Conservation (phyloP, 1,140 invertebrate genomes). For the Ceratoteleas bidentatus region DNA sequence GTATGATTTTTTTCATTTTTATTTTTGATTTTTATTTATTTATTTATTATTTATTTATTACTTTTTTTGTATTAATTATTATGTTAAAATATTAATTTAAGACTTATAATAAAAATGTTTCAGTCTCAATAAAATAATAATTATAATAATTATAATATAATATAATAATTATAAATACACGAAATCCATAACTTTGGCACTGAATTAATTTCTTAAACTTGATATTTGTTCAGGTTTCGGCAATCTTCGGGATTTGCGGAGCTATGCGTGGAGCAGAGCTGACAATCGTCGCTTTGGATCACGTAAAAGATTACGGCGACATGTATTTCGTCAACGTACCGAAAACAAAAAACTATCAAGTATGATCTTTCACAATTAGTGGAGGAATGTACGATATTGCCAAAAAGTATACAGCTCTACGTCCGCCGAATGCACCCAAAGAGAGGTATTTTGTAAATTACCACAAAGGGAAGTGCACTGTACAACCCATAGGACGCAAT, state of each 20-base stretch:
- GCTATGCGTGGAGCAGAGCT: conserved; percentile 16
- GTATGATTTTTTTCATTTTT: no score
- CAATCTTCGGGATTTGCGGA: conserved; percentile 18
- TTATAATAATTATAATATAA: no score
- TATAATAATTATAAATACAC: not conserved
- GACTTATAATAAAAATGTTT: no score
- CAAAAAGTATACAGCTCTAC: conserved; percentile 23
- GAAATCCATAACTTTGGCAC: not conserved
- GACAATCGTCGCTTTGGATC: conserved; percentile 5
- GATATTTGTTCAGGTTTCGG: conserved; percentile 7
- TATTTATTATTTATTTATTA: no score
- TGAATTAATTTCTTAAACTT: conserved; percentile 1
- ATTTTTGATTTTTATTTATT: no score
- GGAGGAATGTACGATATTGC: conserved; percentile 8
- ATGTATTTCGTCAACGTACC: conserved; percentile 22
- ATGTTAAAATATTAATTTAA: no score
- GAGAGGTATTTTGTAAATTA: conserved; percentile 39
- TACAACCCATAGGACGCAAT: conserved; percentile 40
- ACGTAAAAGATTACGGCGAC: conserved; percentile 21
- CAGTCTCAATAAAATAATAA: no score
- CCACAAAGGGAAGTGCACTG: conserved; percentile 27
- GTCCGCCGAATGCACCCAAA: conserved; percentile 4
- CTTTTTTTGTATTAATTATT: no score
- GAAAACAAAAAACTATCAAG: conserved; percentile 8
- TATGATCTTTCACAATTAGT: conserved; percentile 28